Evolutionary conservation across 2,797 vertebrate genomes (phyloP).

Genomic region (Rhabdomys pumilio): DNA sequence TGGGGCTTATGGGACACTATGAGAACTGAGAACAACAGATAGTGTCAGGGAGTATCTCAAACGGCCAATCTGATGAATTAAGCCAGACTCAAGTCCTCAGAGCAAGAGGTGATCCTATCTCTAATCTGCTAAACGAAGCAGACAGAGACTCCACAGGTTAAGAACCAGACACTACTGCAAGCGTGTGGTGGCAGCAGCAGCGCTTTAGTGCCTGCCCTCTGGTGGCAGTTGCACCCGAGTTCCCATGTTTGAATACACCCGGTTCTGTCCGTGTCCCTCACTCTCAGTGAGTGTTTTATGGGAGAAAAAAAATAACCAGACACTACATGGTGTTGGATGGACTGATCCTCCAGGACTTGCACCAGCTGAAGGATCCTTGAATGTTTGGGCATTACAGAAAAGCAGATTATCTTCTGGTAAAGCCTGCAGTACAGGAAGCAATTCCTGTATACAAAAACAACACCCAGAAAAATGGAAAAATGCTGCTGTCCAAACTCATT

Average conservation of each 20-base stretch:
- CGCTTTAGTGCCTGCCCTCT: too few species aligned
- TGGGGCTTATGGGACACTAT: not conserved
- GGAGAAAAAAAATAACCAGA: slow-evolving; percentile 88
- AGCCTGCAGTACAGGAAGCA: slow-evolving; percentile 93
- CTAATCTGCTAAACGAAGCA: slow-evolving; percentile 96
- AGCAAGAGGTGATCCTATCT: slow-evolving; percentile 78
- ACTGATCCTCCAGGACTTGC: slow-evolving; percentile 97
- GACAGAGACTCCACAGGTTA: slow-evolving; percentile 94
- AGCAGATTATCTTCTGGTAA: slow-evolving; percentile 93
- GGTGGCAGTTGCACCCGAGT: too few species aligned
- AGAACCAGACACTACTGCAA: slow-evolving; percentile 90
- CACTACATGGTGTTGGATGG: slow-evolving; percentile 95
- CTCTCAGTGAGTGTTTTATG: too few species aligned
- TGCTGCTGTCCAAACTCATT: slow-evolving; percentile 94
- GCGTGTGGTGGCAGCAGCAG: too few species aligned
- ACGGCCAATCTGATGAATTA: not conserved
- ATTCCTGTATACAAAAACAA: slow-evolving; percentile 94
- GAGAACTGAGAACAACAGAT: not conserved
- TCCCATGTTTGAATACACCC: too few species aligned
- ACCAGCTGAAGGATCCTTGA: slow-evolving; percentile 95
- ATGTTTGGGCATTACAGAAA: slow-evolving; percentile 95
- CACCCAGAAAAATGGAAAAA: slow-evolving; percentile 89
- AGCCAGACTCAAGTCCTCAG: not conserved
- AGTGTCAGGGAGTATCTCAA: not conserved
- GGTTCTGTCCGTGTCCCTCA: too few species aligned